Evolutionary conservation across 2,888 invertebrate species (phyloP).

Genomic region (Monopis laevigella): DNA sequence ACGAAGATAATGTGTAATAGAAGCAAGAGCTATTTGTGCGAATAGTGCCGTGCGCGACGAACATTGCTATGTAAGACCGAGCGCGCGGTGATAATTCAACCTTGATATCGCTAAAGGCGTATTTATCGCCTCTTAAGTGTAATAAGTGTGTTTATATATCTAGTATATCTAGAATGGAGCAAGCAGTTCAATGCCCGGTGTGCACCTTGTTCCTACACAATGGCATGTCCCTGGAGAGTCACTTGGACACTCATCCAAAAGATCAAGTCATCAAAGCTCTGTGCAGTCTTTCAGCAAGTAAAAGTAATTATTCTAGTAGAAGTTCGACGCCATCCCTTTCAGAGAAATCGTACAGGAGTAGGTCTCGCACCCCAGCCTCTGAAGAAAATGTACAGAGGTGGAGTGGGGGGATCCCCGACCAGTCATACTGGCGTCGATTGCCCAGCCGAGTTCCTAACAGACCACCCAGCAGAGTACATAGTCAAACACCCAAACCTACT

Average conservation of each 20-base stretch:
- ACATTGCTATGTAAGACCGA: conserved; percentile 5
- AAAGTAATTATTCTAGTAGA: conserved; percentile 44
- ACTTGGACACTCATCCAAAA: conserved; percentile 87
- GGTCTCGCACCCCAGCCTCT: conserved; percentile 44
- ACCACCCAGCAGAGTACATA: conserved; percentile 27
- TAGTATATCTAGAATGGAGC: conserved; percentile 41
- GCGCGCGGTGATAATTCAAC: conserved; percentile 2
- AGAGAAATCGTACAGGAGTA: conserved; percentile 49
- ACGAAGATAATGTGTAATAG: conserved; percentile 42
- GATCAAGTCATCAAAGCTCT: conserved; percentile 88
- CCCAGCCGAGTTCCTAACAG: conserved; percentile 42
- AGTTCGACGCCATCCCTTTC: conserved; percentile 48
- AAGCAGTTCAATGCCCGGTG: conserved; percentile 77
- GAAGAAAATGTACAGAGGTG: conserved; percentile 41
- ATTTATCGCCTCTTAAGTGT: not conserved
- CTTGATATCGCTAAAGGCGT: not conserved
- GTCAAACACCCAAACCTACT: conserved; percentile 27
- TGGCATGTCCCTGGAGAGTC: conserved; percentile 83
- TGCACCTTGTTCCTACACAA: conserved; percentile 85
- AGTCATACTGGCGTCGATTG: conserved; percentile 37
- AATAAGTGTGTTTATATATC: conserved; percentile 22
- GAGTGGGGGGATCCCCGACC: conserved; percentile 41
- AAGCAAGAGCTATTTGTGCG: not conserved
- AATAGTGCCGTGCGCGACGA: conserved; percentile 1
- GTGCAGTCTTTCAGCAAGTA: conserved; percentile 56